These are phyloP conservation scores for Lordiphosa fenestrarum DNA, from an alignment of 2,888 invertebrate genomes.

Conservation along the genomic window DNA sequence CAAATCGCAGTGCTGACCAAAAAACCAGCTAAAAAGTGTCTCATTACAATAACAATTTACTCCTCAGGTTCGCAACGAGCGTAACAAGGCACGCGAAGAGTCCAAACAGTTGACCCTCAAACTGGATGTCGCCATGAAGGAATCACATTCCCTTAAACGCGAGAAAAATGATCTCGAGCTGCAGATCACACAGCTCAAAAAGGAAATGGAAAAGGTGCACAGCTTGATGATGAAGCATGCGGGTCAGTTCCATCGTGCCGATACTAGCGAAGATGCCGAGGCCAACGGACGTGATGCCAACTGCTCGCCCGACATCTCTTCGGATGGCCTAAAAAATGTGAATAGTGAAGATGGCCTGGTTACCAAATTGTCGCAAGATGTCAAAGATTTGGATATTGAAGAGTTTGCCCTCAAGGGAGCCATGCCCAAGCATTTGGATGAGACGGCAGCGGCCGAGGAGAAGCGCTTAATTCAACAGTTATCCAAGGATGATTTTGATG, in stretches of 20 bases:
- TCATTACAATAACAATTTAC: neutral
- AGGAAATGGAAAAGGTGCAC: constrained; percentile 90
- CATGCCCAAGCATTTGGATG: constrained; percentile 82
- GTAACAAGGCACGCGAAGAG: constrained; percentile 96
- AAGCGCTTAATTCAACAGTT: constrained; percentile 80
- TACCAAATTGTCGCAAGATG: constrained; percentile 66
- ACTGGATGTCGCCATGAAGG: constrained; percentile 89
- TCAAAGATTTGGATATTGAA: constrained; percentile 81
- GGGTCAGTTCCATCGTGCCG: constrained; percentile 84
- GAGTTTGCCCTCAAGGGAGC: constrained; percentile 85
- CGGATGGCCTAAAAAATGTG: constrained; percentile 80
- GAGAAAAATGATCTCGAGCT: constrained; percentile 90
- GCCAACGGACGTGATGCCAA: constrained; percentile 79
- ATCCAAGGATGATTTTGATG: constrained; percentile 82
- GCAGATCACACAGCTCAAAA: constrained; percentile 88
- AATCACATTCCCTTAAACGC: constrained; percentile 86
- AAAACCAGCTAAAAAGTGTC: neutral
- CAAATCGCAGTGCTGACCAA: constrained; percentile 13
- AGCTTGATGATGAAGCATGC: constrained; percentile 85
- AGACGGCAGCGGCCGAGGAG: constrained; percentile 78
- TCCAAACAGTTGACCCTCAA: constrained; percentile 90
- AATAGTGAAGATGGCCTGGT: constrained; percentile 80
- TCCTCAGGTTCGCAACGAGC: constrained; percentile 88
- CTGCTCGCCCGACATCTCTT: constrained; percentile 80
- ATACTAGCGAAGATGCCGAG: constrained; percentile 78